These are phyloP conservation scores for Heterodera filipjevi DNA, from an alignment of 2,888 invertebrate species.

Conservation along the genomic window DNA sequence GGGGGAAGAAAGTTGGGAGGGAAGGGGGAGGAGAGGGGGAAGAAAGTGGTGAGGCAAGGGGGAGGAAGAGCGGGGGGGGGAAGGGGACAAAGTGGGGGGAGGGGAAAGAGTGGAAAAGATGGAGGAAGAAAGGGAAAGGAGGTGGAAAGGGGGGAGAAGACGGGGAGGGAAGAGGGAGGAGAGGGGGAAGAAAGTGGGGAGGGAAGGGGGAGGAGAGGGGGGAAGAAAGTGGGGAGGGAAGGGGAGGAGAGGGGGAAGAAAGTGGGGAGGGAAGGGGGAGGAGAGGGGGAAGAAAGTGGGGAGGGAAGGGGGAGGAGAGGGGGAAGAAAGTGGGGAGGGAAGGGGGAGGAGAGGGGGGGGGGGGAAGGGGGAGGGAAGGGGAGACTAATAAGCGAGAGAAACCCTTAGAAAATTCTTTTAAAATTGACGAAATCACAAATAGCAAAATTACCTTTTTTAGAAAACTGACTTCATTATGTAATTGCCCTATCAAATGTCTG, in stretches of 20 bases:
- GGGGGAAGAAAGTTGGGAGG: background rate
- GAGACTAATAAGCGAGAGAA: background rate
- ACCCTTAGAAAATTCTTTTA: background rate
- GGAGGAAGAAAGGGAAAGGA: no score
- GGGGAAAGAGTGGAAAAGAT: no score
- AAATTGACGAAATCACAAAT: no score
- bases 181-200: background rate
- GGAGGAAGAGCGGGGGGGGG: background rate
- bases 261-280: background rate
- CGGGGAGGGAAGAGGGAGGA: background rate
- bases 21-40: background rate
- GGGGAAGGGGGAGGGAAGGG: background rate
- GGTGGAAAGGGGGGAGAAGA: background rate
- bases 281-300: background rate
- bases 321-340: no score
- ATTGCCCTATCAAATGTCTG: no score
- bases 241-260: background rate
- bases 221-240: background rate
- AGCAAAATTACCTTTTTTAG: no score
- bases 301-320: background rate
- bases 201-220: background rate
- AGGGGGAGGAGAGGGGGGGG: background rate
- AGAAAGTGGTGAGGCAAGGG: no score
- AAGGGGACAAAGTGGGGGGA: background rate
- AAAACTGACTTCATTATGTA: no score